phyloP scores from a whole-genome alignment of 2,888 invertebrate species.

The Eupithecia dodoneata region DNA sequence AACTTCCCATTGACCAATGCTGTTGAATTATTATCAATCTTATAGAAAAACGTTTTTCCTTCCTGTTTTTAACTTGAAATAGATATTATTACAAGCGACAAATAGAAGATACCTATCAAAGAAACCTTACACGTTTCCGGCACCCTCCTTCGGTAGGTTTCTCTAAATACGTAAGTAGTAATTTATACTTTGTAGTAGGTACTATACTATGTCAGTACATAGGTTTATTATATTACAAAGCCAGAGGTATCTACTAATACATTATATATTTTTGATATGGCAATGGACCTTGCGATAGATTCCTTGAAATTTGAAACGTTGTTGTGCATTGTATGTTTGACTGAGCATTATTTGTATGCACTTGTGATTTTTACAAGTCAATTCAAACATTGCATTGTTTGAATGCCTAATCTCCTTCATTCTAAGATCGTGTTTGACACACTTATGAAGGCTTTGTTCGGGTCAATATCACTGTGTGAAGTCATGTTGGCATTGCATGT shows the following conservation, averaged over 20 bases:
- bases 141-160: constrained; percentile 53
- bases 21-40: not conserved
- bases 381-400: not conserved
- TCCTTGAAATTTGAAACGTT: constrained; percentile 40
- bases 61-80: constrained; percentile 31
- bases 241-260: not conserved
- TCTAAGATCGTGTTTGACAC: constrained; percentile 24
- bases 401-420: constrained; percentile 1
- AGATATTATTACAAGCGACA: constrained; percentile 49
- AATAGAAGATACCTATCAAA: constrained; percentile 47
- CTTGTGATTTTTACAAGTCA: not conserved
- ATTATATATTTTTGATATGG: constrained; percentile 31
- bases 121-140: constrained; percentile 61
- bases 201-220: not conserved
- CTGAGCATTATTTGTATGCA: not conserved
- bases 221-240: not conserved
- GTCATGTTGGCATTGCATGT: constrained; percentile 43
- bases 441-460: constrained; percentile 26
- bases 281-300: constrained; percentile 28
- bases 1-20: too few species aligned
- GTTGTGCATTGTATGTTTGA: constrained; percentile 18
- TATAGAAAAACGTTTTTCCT: not conserved
- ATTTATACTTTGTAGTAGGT: constrained; percentile 47
- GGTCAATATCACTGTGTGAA: constrained; percentile 37
- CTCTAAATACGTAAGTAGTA: constrained; percentile 45